phyloP scores from a whole-genome alignment of 30 jellyfish, hydroid and myxozoan species.

The Hydractinia echinata region DNA sequence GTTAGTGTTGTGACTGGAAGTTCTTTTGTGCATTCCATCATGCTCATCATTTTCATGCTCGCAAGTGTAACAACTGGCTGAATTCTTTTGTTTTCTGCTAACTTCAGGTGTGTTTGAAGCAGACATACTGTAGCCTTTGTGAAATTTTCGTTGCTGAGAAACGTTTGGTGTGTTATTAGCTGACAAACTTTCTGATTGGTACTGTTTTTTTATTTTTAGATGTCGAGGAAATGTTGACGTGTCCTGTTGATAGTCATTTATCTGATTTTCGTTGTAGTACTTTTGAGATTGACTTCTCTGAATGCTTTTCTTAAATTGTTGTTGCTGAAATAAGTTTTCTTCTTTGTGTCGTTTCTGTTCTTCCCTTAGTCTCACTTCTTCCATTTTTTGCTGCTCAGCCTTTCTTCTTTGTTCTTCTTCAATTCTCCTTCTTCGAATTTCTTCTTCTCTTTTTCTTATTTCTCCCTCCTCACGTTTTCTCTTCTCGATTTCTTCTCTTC shows the following conservation, averaged over 20 bases:
- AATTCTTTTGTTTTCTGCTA: not conserved
- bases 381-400: not conserved
- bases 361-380: not conserved
- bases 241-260: not conserved
- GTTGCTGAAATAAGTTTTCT: not conserved
- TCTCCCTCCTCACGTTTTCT: not conserved
- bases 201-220: not conserved
- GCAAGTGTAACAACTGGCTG: too few relatives aligned
- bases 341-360: not conserved
- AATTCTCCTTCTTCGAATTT: not conserved
- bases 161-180: not conserved
- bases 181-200: not conserved
- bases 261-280: not conserved
- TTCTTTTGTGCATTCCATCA: not conserved
- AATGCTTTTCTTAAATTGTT: not conserved
- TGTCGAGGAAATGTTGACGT: not conserved
- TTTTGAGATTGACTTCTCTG: constrained; percentile 17
- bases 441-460: not conserved
- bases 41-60: too few relatives aligned
- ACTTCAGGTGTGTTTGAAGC: constrained; percentile 19
- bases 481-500: constrained; percentile 10
- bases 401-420: not conserved
- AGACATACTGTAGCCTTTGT: not conserved
- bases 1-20: not conserved
- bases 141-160: not conserved